Percentiles rank a stretch among this genome's conserved stretches.
Evolutionary conservation across 2,113 vertebrate species (phyloP).

Genomic region (Grus americana): DNA sequence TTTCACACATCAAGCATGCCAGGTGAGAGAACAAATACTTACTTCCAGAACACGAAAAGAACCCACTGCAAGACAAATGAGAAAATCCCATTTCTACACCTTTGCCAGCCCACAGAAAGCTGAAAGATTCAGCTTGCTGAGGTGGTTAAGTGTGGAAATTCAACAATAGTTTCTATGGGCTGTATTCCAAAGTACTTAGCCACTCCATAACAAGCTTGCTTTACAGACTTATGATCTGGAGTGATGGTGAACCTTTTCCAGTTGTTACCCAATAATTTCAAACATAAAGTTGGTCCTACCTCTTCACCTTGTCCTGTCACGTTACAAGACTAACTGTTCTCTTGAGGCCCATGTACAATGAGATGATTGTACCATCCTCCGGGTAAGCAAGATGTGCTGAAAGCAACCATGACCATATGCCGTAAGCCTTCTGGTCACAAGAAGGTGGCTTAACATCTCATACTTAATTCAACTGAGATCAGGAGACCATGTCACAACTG

Average conservation of each 20-base stretch:
- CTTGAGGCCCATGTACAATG: neutral
- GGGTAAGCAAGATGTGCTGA: neutral
- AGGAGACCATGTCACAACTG: neutral
- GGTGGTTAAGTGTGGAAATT: neutral
- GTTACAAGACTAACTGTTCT: neutral
- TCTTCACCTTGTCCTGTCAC: neutral
- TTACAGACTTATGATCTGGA: neutral
- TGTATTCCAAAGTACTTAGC: neutral
- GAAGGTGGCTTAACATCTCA: neutral
- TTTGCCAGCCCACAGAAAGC: neutral
- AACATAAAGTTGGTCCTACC: neutral
- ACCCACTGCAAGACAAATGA: neutral
- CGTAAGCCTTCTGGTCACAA: neutral
- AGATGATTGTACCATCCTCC: neutral
- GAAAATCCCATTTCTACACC: neutral
- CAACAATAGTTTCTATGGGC: neutral
- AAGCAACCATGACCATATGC: neutral
- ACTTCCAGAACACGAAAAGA: neutral
- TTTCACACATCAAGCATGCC: neutral
- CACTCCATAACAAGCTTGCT: neutral
- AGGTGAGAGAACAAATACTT: neutral
- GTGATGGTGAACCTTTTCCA: neutral
- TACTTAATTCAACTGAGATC: neutral
- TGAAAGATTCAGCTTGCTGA: neutral
- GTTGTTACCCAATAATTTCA: neutral